These are phyloP conservation scores for Hipparchia semele DNA, from an alignment of 2,888 invertebrate genomes.

Conservation along the genomic window DNA sequence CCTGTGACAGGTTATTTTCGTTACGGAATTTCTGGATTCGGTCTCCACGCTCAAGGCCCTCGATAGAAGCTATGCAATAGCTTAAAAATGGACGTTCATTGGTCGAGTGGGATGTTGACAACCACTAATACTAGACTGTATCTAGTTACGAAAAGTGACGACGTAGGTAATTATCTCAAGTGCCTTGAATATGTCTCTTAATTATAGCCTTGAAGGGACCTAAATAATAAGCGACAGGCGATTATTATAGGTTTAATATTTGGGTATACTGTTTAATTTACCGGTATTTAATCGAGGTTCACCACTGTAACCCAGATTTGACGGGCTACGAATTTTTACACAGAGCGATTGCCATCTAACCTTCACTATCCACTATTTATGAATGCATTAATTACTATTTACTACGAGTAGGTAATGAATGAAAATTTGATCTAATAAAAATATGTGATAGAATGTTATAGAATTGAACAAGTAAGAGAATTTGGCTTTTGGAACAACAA, in stretches of 20 bases:
- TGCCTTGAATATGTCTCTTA: constrained; percentile 7
- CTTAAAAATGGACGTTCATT: no score
- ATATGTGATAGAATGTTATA: background rate
- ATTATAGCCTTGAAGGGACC: constrained; percentile 5
- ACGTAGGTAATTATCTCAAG: background rate
- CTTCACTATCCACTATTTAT: background rate
- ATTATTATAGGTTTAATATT: constrained; percentile 3
- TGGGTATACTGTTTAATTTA: background rate
- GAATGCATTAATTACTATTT: background rate
- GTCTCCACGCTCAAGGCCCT: no score
- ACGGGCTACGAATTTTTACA: constrained; percentile 10
- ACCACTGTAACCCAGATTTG: background rate
- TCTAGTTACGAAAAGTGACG: background rate
- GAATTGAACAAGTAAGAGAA: no score
- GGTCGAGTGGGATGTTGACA: background rate
- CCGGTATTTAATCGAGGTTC: background rate
- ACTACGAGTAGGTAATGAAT: background rate
- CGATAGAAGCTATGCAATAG: background rate
- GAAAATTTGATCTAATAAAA: background rate
- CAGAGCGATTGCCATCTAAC: constrained; percentile 9
- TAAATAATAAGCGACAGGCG: background rate
- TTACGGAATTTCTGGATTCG: no score
- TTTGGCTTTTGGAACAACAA: no score
- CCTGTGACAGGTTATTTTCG: no score
- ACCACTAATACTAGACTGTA: background rate